phyloP scores from a whole-genome alignment of 2,888 invertebrate species.

The Eremobia ochroleuca region DNA sequence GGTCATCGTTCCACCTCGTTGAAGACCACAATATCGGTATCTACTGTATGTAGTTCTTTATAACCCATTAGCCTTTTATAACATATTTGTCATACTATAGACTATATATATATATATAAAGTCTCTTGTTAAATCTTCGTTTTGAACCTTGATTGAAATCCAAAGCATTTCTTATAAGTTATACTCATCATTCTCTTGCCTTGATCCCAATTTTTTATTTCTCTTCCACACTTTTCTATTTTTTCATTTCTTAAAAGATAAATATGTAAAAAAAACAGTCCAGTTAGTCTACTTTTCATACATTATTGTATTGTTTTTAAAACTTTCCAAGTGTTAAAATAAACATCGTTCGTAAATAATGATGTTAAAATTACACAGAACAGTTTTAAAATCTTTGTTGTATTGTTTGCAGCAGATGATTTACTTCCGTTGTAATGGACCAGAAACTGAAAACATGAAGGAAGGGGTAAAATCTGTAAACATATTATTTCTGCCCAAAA shows the following conservation, averaged over 20 bases:
- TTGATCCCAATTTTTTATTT: no score
- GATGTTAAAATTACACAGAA: slow-evolving; percentile 14
- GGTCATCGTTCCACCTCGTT: not conserved
- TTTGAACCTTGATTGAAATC: not conserved
- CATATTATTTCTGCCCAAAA: slow-evolving; percentile 24
- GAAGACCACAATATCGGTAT: not conserved
- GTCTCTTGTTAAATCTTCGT: not conserved
- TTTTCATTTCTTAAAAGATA: not conserved
- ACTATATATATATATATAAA: no score
- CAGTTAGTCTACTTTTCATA: not conserved
- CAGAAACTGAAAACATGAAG: slow-evolving; percentile 20
- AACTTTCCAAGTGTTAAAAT: slow-evolving; percentile 24
- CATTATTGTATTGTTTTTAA: not conserved
- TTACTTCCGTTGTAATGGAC: slow-evolving; percentile 43
- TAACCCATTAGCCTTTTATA: not conserved
- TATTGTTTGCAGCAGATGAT: slow-evolving; percentile 39
- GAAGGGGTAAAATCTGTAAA: slow-evolving; percentile 24
- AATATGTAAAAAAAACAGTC: not conserved
- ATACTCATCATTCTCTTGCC: not conserved
- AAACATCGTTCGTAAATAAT: slow-evolving; percentile 30
- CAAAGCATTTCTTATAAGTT: not conserved
- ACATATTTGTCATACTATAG: not conserved
- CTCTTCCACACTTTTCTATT: no score
- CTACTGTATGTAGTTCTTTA: not conserved
- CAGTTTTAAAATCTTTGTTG: slow-evolving; percentile 26